Base-by-base conservation (phyloP, 2,797 vertebrate species). In the Acestrorhynchus altus region DNA sequence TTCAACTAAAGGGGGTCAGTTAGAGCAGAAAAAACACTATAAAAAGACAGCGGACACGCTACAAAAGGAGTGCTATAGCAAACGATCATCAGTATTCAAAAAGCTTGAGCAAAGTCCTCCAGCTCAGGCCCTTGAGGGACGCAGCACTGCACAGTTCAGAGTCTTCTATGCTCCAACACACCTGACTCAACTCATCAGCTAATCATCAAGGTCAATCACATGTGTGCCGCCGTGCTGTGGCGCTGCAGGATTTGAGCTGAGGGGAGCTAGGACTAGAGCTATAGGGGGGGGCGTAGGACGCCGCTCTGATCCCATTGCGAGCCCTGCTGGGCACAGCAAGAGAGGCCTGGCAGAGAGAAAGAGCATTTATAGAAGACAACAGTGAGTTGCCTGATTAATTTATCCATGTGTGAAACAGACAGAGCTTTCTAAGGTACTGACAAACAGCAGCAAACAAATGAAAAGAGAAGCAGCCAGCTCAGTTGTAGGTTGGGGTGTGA, bases 301-400 rank as follows among this genome's bases (percentile, higher is more conserved):
- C 20, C 4, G 51, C 56, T 59, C 40, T 7, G 64, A 78, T 72
- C 49, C 54, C 42, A 10, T 51, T n/a, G 12, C 64, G 67, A 67
- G 51, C 24, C 61, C 42, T 56, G 51, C 72, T 15, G 24, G 11
- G 51, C 13, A 10, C 40, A 20, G 22, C 9, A n/a, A 1, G 24
- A 4, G 11, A 20, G 49, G 57, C 31, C 63, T 78, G 77, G 72
- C 61, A 40, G 60, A 13, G 44, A 46, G 20, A 65, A 56, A 4
- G 42, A 69, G 74, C 8, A n/a, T 35, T 60, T 59, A 71, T 77
- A 83, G 79, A 56, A 76, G 61, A 60, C 49, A 57, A 6, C 54
- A 68, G 46, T 56, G 67, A 71, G 60, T 70, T 47, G 39, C 51
- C 54, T 81, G 81, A 85, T 77, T 78, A 78, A 42, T 70, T 46